Percentiles rank a stretch among this genome's conserved stretches.
Evolutionary conservation across 2,888 invertebrate genomes (phyloP).

Genomic region (Aphidius colemani): DNA sequence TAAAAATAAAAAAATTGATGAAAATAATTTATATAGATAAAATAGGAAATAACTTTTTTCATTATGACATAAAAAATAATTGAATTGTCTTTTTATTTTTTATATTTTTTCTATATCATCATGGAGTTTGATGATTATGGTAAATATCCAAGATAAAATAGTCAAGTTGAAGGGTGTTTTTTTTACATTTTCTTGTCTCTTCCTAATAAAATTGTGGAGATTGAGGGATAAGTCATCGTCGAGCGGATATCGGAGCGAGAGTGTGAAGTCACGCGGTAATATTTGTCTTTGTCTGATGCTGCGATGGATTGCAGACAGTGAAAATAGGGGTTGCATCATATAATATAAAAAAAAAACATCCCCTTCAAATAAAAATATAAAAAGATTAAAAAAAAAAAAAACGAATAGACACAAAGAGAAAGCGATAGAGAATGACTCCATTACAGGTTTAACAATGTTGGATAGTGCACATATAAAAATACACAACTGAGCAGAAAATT

Average conservation of each 20-base stretch:
- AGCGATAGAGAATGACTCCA: background rate
- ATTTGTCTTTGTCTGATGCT: constrained; percentile 21
- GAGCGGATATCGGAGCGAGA: constrained; percentile 13
- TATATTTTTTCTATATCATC: too few species aligned
- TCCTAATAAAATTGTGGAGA: background rate
- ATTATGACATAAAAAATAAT: too few species aligned
- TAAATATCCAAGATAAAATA: too few species aligned
- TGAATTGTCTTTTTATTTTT: too few species aligned
- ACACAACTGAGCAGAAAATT: constrained; percentile 24
- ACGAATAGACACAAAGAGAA: too few species aligned
- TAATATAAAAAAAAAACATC: background rate
- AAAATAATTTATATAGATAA: too few species aligned
- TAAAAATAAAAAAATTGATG: too few species aligned
- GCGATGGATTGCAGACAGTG: constrained; percentile 1
- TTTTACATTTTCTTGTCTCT: background rate
- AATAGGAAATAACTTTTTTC: too few species aligned
- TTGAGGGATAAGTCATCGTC: constrained; percentile 12
- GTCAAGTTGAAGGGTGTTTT: too few species aligned
- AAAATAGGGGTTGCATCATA: background rate
- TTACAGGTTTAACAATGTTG: background rate
- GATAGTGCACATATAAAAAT: constrained; percentile 9
- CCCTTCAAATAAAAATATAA: background rate
- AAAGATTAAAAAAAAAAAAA: too few species aligned
- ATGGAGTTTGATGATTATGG: background rate
- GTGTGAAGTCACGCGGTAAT: constrained; percentile 26